Conservation (phyloP, 2,797 vertebrate genomes). For the Steatocranus sp. region DNA sequence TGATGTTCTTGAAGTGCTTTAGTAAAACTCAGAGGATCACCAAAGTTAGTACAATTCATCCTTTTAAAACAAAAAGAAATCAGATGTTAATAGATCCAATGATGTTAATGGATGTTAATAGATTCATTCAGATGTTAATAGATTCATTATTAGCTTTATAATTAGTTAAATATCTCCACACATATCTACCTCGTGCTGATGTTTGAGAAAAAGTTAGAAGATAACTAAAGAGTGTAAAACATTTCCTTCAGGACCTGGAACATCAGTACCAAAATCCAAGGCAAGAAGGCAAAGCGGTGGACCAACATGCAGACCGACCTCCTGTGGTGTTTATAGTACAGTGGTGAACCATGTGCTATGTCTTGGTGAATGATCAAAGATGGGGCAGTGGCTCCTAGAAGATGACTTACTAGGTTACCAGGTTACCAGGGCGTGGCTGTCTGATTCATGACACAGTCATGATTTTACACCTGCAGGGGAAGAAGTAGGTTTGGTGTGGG, state of each 20-base stretch:
- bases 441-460: neutral
- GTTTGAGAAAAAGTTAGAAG: neutral
- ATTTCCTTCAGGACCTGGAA: neutral
- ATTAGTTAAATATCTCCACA: neutral
- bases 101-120: neutral
- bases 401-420: neutral
- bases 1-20: neutral
- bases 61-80: neutral
- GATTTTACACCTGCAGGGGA: neutral
- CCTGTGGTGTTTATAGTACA: neutral
- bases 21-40: neutral
- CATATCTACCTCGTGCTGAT: neutral
- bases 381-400: neutral
- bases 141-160: neutral
- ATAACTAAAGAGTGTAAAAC: neutral
- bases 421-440: neutral
- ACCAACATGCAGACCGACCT: neutral
- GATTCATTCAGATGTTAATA: neutral
- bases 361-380: neutral
- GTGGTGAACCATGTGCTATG: neutral
- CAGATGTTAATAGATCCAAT: neutral
- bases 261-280: neutral
- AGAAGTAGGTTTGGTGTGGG: neutral
- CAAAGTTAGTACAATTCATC: neutral
- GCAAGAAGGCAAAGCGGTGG: neutral